phyloP scores from a whole-genome alignment of 2,888 invertebrate genomes.

The Zhuqinia jingwanae region DNA sequence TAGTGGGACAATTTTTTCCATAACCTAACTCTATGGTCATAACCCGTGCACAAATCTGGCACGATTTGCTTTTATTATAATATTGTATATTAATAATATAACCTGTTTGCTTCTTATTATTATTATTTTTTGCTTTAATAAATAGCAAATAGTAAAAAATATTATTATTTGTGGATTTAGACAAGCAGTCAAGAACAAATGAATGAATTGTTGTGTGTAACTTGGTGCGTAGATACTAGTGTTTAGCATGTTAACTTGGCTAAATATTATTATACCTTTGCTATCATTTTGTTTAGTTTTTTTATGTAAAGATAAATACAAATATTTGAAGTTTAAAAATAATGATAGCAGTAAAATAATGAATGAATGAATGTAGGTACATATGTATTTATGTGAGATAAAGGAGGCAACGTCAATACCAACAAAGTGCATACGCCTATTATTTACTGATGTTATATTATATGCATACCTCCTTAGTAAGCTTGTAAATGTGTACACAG shows the following conservation, averaged over 20 bases:
- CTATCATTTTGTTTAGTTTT: too few relatives aligned
- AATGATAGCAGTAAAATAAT: constrained; percentile 51
- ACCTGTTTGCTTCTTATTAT: constrained; percentile 62
- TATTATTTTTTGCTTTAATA: background rate
- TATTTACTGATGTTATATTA: background rate
- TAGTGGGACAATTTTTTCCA: too few relatives aligned
- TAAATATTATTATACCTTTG: too few relatives aligned
- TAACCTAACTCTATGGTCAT: too few relatives aligned
- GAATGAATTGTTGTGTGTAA: constrained; percentile 27
- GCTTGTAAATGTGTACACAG: background rate
- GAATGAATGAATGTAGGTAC: constrained; percentile 52
- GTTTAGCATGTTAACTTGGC: constrained; percentile 18
- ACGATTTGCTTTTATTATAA: too few relatives aligned
- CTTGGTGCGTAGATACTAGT: background rate
- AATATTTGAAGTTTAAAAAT: constrained; percentile 42
- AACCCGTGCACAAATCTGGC: too few relatives aligned
- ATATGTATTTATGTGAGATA: too few relatives aligned
- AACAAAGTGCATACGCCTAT: too few relatives aligned
- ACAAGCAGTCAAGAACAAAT: background rate
- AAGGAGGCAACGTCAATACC: too few relatives aligned
- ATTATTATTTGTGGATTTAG: background rate
- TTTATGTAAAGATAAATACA: background rate
- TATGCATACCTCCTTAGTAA: background rate
- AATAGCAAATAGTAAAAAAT: background rate
- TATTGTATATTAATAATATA: constrained; percentile 50